Evolutionary conservation across 92 coral and sea anemone species (phyloP).

Genomic region (Plumapathes pennacea): DNA sequence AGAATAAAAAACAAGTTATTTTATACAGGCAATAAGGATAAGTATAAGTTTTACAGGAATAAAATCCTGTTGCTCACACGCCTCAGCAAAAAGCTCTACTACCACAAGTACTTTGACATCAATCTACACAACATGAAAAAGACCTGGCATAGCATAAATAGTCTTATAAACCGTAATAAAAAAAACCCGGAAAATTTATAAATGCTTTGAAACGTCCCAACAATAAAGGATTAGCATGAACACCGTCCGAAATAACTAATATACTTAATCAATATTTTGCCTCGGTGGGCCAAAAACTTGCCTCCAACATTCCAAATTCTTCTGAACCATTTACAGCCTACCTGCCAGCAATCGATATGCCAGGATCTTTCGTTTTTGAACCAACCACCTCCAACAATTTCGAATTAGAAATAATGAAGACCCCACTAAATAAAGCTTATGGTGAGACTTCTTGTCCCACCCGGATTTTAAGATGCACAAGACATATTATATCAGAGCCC

Average conservation of each 20-base stretch:
- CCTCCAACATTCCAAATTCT: neutral
- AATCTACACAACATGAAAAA: slow-evolving; percentile 9
- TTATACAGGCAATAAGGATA: slow-evolving; percentile 5
- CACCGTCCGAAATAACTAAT: too few relatives aligned
- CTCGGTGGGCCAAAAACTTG: too few relatives aligned
- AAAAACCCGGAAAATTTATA: too few relatives aligned
- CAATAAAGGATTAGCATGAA: too few relatives aligned
- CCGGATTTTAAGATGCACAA: slow-evolving; percentile 6
- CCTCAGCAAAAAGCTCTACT: neutral
- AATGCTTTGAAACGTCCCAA: too few relatives aligned
- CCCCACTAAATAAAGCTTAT: slow-evolving; percentile 10
- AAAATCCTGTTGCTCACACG: slow-evolving; percentile 4
- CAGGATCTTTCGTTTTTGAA: slow-evolving; percentile 11
- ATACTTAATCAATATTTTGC: too few relatives aligned
- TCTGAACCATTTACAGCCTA: neutral
- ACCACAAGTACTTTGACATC: slow-evolving; percentile 1
- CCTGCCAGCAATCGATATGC: neutral
- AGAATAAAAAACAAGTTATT: slow-evolving; percentile 5
- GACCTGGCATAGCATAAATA: slow-evolving; percentile 9
- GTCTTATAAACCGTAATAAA: neutral
- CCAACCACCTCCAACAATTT: slow-evolving; percentile 8
- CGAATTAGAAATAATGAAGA: slow-evolving; percentile 1
- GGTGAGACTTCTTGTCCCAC: slow-evolving; percentile 17
- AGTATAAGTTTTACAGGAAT: slow-evolving; percentile 4
- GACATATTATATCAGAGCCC: neutral